These are phyloP conservation scores for Eonycteris spelaea DNA, from an alignment of 2,113 vertebrate species.

Conservation along the genomic window DNA sequence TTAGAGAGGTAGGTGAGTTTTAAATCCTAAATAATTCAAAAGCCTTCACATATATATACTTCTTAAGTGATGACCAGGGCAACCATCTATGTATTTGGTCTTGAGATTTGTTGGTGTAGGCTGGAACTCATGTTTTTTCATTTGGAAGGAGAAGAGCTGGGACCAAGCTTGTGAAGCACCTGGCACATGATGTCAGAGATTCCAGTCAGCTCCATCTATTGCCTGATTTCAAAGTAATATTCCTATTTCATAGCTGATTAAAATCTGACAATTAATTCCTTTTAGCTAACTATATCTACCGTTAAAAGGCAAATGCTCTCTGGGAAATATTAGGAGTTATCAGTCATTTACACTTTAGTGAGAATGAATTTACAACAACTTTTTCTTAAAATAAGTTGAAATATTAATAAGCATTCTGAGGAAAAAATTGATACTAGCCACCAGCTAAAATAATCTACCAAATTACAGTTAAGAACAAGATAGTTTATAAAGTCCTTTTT, in stretches of 20 bases:
- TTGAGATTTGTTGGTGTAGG: not conserved
- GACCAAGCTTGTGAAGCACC: not conserved
- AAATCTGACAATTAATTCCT: not conserved
- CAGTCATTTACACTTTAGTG: not conserved
- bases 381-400: slow-evolving; percentile 39
- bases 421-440: not conserved
- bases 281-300: not conserved
- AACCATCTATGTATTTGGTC: not conserved
- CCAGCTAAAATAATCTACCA: not conserved
- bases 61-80: not conserved
- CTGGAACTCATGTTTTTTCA: not conserved
- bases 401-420: not conserved
- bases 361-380: not conserved
- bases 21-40: slow-evolving; percentile 34
- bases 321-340: not conserved
- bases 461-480: not conserved
- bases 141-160: not conserved
- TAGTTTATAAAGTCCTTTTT: not conserved
- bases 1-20: slow-evolving; percentile 1
- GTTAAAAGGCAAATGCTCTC: not conserved
- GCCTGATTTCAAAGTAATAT: not conserved
- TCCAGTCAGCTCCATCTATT: not conserved
- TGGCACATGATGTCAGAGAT: not conserved
- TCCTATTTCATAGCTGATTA: not conserved
- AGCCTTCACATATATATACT: not conserved